A percentile compares a stretch with the other conserved stretches of the same genome.
These are phyloP conservation scores for Molorchus minor DNA, from an alignment of 2,888 invertebrate species.

Conservation along the genomic window DNA sequence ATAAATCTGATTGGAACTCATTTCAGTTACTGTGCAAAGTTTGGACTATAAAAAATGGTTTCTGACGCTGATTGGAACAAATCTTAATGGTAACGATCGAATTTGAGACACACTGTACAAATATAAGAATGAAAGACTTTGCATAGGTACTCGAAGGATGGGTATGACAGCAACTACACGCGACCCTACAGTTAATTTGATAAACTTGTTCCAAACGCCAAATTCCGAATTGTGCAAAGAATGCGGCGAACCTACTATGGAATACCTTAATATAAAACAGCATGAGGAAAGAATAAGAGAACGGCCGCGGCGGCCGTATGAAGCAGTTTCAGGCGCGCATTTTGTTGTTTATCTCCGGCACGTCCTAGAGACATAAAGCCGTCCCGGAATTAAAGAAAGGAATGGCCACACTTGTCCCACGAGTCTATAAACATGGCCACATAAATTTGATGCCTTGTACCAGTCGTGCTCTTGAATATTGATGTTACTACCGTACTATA, in stretches of 20 bases:
- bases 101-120: no score
- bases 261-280: constrained; percentile 1
- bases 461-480: constrained; percentile 61
- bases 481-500: constrained; percentile 60
- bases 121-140: no score
- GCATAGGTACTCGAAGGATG: no score
- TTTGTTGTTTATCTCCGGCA: constrained; percentile 58
- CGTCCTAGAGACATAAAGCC: constrained; percentile 62
- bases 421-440: constrained; percentile 65
- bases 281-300: not conserved
- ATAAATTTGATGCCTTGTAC: constrained; percentile 64
- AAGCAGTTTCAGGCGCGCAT: constrained; percentile 40
- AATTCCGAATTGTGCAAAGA: no score
- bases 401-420: constrained; percentile 63
- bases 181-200: no score
- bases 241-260: not conserved
- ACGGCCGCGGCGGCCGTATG: constrained; percentile 1
- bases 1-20: no score
- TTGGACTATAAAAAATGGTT: no score
- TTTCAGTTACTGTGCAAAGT: no score
- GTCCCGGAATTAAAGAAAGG: constrained; percentile 63
- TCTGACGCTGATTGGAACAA: no score
- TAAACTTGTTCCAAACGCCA: no score
- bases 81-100: no score
- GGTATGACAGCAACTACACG: no score